A percentile compares a stretch with the other conserved stretches of the same genome.
phyloP scores from a whole-genome alignment of 2,888 invertebrate genomes.

The Salticus scenicus region DNA sequence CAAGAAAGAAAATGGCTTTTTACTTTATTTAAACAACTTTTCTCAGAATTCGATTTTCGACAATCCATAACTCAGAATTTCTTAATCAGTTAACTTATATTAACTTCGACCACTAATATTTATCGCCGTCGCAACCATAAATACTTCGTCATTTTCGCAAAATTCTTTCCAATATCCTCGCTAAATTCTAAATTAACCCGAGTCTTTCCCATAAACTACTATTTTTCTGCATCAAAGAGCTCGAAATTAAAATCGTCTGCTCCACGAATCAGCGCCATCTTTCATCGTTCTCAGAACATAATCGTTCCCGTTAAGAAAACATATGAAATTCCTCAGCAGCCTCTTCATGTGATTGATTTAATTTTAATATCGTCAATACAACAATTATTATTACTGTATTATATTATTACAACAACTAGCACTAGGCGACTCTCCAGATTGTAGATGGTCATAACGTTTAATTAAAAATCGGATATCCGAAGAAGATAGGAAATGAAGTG shows the following conservation, averaged over 20 bases:
- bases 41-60: too few relatives aligned
- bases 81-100: not conserved
- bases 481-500: conserved; percentile 10
- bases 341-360: not conserved
- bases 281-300: not conserved
- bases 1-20: too few relatives aligned
- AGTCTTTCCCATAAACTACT: not conserved
- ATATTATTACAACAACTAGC: not conserved
- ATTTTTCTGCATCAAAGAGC: not conserved
- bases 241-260: not conserved
- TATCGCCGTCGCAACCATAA: not conserved
- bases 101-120: not conserved
- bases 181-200: not conserved
- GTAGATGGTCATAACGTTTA: conserved; percentile 21
- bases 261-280: not conserved
- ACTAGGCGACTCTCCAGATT: too few relatives aligned
- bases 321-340: not conserved
- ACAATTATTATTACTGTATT: not conserved
- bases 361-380: not conserved
- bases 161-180: not conserved
- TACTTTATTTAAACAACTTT: too few relatives aligned
- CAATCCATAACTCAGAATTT: not conserved
- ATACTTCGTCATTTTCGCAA: not conserved
- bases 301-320: not conserved
- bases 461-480: conserved; percentile 49